These are phyloP conservation scores for Ciconia maguari DNA, from an alignment of 2,113 vertebrate species.

Conservation along the genomic window DNA sequence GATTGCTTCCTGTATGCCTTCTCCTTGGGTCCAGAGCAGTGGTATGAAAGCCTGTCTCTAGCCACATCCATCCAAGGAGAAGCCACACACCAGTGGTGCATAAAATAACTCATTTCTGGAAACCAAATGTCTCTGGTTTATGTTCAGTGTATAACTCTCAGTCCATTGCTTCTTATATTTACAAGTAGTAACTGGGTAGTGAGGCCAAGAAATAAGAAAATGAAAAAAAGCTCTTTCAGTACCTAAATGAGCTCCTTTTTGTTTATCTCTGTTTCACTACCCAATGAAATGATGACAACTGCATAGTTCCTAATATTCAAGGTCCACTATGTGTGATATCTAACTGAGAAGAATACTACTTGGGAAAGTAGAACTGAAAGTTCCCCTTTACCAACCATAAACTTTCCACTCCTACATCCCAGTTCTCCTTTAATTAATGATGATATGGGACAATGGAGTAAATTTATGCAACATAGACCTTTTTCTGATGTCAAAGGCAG, in stretches of 20 bases:
- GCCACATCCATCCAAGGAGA: neutral
- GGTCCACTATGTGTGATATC: neutral
- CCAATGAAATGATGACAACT: slow-evolving; percentile 71
- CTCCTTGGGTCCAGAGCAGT: neutral
- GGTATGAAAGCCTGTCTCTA: neutral
- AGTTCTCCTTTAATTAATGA: neutral
- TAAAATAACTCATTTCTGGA: neutral
- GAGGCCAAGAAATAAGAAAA: neutral
- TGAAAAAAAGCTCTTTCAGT: neutral
- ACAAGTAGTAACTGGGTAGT: neutral
- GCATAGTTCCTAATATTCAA: slow-evolving; percentile 71
- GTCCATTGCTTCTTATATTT: neutral
- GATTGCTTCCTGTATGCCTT: neutral
- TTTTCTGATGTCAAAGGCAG: neutral
- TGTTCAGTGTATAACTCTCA: neutral
- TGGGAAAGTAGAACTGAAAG: neutral
- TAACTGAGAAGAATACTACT: neutral
- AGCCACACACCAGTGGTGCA: neutral
- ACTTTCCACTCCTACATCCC: neutral
- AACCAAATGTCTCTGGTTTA: neutral
- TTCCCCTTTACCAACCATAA: neutral
- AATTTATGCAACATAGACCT: neutral
- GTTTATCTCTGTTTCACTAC: neutral
- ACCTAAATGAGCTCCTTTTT: neutral
- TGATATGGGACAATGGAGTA: neutral